Percentiles rank a stretch among this genome's conserved stretches.
These are phyloP conservation scores for Pampusana beccarii DNA, from an alignment of 2,113 vertebrate species.

Conservation along the genomic window DNA sequence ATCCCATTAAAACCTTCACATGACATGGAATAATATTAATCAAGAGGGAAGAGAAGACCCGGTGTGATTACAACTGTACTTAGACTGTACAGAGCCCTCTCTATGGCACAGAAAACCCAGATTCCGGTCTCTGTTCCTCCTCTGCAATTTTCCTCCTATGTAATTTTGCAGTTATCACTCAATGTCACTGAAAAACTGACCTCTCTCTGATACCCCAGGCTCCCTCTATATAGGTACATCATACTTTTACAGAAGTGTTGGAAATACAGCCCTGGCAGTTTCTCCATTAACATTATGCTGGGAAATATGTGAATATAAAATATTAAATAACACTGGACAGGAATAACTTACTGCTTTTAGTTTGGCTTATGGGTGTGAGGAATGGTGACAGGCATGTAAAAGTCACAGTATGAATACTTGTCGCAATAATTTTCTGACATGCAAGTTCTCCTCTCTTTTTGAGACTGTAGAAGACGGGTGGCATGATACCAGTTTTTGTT, in stretches of 20 bases:
- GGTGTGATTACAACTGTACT: not conserved
- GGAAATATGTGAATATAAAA: not conserved
- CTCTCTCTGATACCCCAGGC: not conserved
- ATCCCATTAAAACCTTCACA: not conserved
- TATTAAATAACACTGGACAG: not conserved
- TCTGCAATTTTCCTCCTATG: not conserved
- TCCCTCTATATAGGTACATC: not conserved
- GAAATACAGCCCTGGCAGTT: not conserved
- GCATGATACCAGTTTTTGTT: not conserved
- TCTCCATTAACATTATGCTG: not conserved
- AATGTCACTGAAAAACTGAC: not conserved
- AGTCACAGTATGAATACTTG: not conserved
- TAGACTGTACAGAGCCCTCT: not conserved
- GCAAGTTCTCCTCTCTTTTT: not conserved
- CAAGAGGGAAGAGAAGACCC: not conserved
- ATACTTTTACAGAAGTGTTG: not conserved
- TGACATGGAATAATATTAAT: not conserved
- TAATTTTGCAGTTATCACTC: not conserved
- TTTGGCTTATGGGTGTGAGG: not conserved
- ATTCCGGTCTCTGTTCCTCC: not conserved
- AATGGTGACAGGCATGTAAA: not conserved
- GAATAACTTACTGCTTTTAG: not conserved
- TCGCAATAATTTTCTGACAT: not conserved
- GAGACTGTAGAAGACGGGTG: not conserved
- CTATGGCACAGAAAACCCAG: not conserved